Percentiles rank a stretch among this genome's conserved stretches.
phyloP scores from a whole-genome alignment of 2,888 invertebrate species.

The Protonemura montana region DNA sequence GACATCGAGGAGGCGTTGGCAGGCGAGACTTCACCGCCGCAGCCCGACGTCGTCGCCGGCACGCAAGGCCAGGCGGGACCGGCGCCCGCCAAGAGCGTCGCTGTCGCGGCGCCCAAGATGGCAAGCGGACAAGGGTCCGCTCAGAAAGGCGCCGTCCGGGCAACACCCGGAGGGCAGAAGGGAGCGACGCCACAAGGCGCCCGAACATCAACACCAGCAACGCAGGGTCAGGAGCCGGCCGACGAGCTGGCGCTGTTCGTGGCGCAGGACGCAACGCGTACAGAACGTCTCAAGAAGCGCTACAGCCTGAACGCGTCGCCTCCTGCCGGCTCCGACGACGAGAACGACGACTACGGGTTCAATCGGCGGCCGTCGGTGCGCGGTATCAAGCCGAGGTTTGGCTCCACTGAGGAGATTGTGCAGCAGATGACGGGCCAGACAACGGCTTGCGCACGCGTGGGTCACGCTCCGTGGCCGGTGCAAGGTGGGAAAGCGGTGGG shows the following conservation, averaged over 20 bases:
- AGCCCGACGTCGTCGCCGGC: conserved; percentile 81
- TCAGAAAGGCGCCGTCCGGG: neutral
- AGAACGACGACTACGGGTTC: conserved; percentile 90
- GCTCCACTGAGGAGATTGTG: conserved; percentile 80
- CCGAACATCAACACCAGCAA: conserved; percentile 54
- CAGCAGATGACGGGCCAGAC: conserved; percentile 81
- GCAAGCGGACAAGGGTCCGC: conserved; percentile 34
- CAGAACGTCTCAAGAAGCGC: conserved; percentile 82
- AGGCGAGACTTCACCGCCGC: conserved; percentile 55
- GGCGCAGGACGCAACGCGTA: conserved; percentile 82
- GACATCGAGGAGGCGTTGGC: conserved; percentile 70
- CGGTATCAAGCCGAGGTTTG: conserved; percentile 87
- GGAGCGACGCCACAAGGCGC: neutral
- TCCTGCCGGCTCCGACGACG: conserved; percentile 71
- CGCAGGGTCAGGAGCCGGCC: conserved; percentile 58
- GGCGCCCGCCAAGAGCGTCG: neutral
- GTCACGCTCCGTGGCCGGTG: conserved; percentile 71
- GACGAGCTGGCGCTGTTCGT: conserved; percentile 86
- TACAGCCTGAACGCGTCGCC: conserved; percentile 57
- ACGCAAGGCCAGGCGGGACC: conserved; percentile 65
- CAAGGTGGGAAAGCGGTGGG: conserved; percentile 74
- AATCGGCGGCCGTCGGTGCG: conserved; percentile 88
- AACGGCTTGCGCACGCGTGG: conserved; percentile 50
- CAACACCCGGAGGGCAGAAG: conserved; percentile 15
- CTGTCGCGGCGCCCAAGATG: neutral